Percentiles rank a stretch among this genome's conserved stretches.
Conservation (phyloP, 2,113 vertebrate genomes). For the Xyliphius kryptos region DNA sequence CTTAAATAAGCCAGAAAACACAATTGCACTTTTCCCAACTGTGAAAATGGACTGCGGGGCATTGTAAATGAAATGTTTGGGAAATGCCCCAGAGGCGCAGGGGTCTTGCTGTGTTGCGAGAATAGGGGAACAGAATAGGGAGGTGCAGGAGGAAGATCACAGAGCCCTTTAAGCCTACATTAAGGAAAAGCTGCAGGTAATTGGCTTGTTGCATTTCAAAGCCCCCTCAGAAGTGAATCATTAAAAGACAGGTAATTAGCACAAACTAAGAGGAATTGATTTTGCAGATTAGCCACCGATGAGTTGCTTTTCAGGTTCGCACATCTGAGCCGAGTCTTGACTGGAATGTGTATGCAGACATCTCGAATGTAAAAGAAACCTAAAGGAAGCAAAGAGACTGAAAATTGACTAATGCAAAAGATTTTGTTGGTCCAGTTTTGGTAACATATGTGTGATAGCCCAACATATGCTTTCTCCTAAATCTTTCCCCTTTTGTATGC, state of each 20-base stretch:
- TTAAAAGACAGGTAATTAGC: slow-evolving; percentile 44
- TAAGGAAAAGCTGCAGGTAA: slow-evolving; percentile 45
- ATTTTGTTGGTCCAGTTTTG: neutral
- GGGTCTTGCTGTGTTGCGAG: slow-evolving; percentile 63
- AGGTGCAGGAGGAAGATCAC: slow-evolving; percentile 55
- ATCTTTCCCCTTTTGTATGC: neutral
- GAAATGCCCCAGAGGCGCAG: slow-evolving; percentile 61
- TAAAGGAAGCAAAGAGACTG: slow-evolving; percentile 7
- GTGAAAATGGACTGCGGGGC: slow-evolving; percentile 69
- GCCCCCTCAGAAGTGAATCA: slow-evolving; percentile 41
- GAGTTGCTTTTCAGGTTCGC: slow-evolving; percentile 8
- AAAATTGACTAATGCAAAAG: slow-evolving; percentile 6
- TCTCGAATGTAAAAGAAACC: slow-evolving; percentile 16
- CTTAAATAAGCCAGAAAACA: slow-evolving; percentile 73
- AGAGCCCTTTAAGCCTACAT: slow-evolving; percentile 49
- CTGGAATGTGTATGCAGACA: neutral
- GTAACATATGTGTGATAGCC: too few relatives aligned
- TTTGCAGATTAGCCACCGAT: slow-evolving; percentile 37
- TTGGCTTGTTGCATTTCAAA: slow-evolving; percentile 50
- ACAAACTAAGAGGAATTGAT: slow-evolving; percentile 41
- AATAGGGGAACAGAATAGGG: slow-evolving; percentile 51
- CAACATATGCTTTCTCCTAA: neutral
- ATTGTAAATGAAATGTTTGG: slow-evolving; percentile 65
- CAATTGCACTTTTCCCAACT: slow-evolving; percentile 66
- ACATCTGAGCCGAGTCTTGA: neutral